Percentiles rank a stretch among this genome's conserved stretches.
Conservation (phyloP, 2,888 invertebrate genomes). For the Calameuta idolon region DNA sequence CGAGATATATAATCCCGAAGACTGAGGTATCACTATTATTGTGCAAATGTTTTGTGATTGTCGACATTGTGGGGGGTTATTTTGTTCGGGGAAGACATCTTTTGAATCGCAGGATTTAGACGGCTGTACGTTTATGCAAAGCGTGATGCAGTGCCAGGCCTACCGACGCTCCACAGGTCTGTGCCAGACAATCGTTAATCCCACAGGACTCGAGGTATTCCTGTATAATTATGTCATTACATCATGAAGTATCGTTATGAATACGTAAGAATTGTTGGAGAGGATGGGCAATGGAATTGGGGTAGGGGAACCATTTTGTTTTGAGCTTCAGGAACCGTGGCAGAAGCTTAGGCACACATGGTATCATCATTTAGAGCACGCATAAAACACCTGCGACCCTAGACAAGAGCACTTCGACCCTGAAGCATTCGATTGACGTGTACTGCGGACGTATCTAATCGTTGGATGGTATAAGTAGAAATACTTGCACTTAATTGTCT, state of each 20-base stretch:
- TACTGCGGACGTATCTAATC: constrained; percentile 11
- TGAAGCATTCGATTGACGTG: constrained; percentile 16
- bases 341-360: neutral
- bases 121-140: neutral
- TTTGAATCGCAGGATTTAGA: neutral
- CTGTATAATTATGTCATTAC: constrained; percentile 4
- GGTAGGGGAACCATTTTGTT: constrained; percentile 28
- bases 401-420: neutral
- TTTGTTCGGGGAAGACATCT: neutral
- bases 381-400: neutral
- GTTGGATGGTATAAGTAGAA: constrained; percentile 8
- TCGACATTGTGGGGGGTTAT: neutral
- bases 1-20: neutral
- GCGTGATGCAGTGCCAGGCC: neutral
- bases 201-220: neutral
- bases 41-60: neutral
- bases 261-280: constrained; percentile 25
- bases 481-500: constrained; percentile 2
- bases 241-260: constrained; percentile 13
- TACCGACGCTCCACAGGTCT: constrained; percentile 1
- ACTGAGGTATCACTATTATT: neutral
- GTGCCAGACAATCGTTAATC: neutral
- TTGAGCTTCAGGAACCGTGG: constrained; percentile 29
- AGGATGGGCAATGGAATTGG: constrained; percentile 22
- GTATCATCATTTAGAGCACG: constrained; percentile 12